A percentile compares a stretch with the other conserved stretches of the same genome.
phyloP scores from a whole-genome alignment of 2,888 invertebrate genomes.

The Hirudinaria manillensis region DNA sequence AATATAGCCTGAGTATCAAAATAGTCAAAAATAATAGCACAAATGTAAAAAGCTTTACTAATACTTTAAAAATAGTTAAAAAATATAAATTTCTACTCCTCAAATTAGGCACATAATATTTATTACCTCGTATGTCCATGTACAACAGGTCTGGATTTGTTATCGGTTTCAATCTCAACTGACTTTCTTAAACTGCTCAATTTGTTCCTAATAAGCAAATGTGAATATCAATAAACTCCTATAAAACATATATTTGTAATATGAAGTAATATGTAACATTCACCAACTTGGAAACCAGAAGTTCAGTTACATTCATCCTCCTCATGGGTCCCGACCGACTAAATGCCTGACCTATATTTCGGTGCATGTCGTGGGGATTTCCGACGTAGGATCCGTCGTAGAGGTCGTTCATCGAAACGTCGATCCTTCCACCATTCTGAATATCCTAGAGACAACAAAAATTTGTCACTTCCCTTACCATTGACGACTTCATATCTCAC shows the following conservation, averaged over 20 bases:
- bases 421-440: slow-evolving; percentile 69
- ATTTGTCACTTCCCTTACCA: not conserved
- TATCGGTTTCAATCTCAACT: not conserved
- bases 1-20: slow-evolving; percentile 62
- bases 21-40: not conserved
- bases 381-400: slow-evolving; percentile 93
- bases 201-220: not conserved
- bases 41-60: not conserved
- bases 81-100: not conserved
- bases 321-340: slow-evolving; percentile 68
- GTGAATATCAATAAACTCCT: not conserved
- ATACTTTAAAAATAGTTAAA: not conserved
- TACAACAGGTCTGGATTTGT: slow-evolving; percentile 15
- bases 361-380: slow-evolving; percentile 62
- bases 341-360: slow-evolving; percentile 60
- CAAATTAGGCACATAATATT: not conserved
- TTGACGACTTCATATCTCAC: not conserved
- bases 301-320: slow-evolving; percentile 70
- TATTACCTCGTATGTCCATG: slow-evolving; percentile 27
- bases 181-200: not conserved
- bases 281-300: slow-evolving; percentile 65
- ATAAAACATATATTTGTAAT: too few species aligned
- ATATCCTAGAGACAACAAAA: slow-evolving; percentile 35
- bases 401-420: slow-evolving; percentile 87
- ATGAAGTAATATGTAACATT: too few species aligned